phyloP scores from a whole-genome alignment of 2,888 invertebrate species.

The Zygaena filipendulae region DNA sequence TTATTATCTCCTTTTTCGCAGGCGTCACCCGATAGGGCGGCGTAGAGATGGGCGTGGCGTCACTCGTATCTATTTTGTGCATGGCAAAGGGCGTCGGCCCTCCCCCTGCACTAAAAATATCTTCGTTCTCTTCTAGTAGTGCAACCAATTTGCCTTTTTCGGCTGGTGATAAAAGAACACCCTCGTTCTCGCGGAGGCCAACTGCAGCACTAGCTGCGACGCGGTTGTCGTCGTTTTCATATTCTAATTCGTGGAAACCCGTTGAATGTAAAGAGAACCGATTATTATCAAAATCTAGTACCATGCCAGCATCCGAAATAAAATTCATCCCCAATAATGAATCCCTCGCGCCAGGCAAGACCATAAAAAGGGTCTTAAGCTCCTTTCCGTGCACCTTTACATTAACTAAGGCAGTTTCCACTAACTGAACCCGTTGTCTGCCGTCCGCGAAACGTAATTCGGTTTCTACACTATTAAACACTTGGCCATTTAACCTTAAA shows the following conservation, averaged over 20 bases:
- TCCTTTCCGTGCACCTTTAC: conserved; percentile 1
- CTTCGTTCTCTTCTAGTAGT: neutral
- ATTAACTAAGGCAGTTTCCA: conserved; percentile 1
- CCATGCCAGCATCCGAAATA: too few species aligned
- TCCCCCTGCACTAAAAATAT: neutral
- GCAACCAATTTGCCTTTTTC: neutral
- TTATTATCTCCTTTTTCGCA: conserved; percentile 8
- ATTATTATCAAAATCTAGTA: too few species aligned
- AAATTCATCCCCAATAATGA: neutral
- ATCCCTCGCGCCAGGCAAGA: neutral
- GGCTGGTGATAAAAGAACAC: neutral
- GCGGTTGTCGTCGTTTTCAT: neutral
- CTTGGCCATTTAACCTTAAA: neutral
- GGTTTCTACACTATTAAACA: conserved; percentile 1
- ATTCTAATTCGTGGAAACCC: too few species aligned
- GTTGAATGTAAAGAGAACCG: neutral
- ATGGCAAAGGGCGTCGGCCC: conserved; percentile 5
- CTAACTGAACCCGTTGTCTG: neutral
- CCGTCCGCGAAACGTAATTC: conserved; percentile 2
- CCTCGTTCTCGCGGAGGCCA: neutral
- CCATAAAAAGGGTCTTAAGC: neutral
- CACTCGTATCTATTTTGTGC: conserved; percentile 19
- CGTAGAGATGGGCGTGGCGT: conserved; percentile 8
- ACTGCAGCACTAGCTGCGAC: neutral
- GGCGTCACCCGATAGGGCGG: conserved; percentile 10